Conservation (phyloP, 2,797 vertebrate species). For the Anguilla obscura region DNA sequence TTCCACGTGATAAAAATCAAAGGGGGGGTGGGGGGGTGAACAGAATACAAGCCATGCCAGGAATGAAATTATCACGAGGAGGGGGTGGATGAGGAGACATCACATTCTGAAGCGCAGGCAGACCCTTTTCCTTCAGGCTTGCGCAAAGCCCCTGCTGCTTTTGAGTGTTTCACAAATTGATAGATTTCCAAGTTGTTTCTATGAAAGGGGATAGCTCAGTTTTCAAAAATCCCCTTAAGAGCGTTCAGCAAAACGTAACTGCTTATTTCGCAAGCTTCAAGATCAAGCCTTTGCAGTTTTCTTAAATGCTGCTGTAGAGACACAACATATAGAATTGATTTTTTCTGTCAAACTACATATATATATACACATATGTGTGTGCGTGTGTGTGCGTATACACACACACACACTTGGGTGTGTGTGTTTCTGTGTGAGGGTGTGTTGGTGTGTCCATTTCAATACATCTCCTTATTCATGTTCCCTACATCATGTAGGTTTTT, state of each 20-base stretch:
- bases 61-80: constrained; percentile 32
- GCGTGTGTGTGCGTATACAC: background rate
- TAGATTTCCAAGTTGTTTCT: constrained; percentile 32
- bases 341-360: background rate
- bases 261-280: constrained; percentile 29
- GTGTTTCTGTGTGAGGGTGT: background rate
- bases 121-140: constrained; percentile 18
- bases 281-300: background rate
- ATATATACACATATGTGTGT: background rate
- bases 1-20: constrained; percentile 10
- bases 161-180: constrained; percentile 32
- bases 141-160: constrained; percentile 4
- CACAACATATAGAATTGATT: background rate
- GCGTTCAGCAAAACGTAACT: constrained; percentile 30
- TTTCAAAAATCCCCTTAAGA: constrained; percentile 35
- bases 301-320: background rate
- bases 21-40: background rate
- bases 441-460: background rate
- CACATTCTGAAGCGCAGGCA: constrained; percentile 28
- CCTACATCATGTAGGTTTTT: background rate
- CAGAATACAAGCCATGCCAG: constrained; percentile 13
- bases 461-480: background rate
- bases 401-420: no score
- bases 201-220: constrained; percentile 21
- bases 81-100: constrained; percentile 6